phyloP scores from a whole-genome alignment of 2,888 invertebrate species.

The Omphaloscelis lunosa region DNA sequence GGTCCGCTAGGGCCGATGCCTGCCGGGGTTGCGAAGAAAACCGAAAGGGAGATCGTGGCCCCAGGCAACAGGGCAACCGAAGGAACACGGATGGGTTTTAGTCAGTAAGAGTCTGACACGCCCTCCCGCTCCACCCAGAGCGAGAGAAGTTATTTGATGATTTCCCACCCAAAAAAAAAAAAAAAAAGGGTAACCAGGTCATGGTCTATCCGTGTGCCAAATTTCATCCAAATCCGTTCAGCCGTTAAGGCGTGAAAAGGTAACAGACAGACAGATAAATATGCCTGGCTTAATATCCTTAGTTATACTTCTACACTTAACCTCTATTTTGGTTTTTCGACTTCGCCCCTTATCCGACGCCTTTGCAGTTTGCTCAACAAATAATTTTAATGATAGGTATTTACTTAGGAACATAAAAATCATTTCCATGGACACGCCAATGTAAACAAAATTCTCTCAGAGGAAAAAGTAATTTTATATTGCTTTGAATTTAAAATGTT shows the following conservation, averaged over 20 bases:
- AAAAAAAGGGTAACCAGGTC: not conserved
- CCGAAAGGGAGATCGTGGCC: too few relatives aligned
- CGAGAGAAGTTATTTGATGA: too few relatives aligned
- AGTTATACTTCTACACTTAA: slow-evolving; percentile 41
- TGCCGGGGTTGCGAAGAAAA: too few relatives aligned
- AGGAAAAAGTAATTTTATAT: slow-evolving; percentile 25
- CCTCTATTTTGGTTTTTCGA: slow-evolving; percentile 5
- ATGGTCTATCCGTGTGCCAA: not conserved
- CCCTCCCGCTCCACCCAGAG: too few relatives aligned
- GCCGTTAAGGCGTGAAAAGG: not conserved
- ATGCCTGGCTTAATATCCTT: too few relatives aligned
- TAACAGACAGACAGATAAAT: not conserved
- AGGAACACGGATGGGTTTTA: too few relatives aligned
- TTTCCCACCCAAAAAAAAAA: too few relatives aligned
- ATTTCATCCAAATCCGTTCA: not conserved
- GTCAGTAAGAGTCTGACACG: too few relatives aligned
- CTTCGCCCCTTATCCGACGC: slow-evolving; percentile 34
- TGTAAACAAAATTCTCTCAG: slow-evolving; percentile 40
- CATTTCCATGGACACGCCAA: slow-evolving; percentile 40
- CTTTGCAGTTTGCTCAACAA: slow-evolving; percentile 57
- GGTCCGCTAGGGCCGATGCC: too few relatives aligned
- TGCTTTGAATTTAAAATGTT: slow-evolving; percentile 31
- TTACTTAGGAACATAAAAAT: slow-evolving; percentile 63
- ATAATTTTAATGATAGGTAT: slow-evolving; percentile 65
- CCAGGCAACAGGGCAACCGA: too few relatives aligned